A percentile compares a stretch with the other conserved stretches of the same genome.
These are phyloP conservation scores for Mastacembelus armatus DNA, from an alignment of 2,797 vertebrate genomes.

Conservation along the genomic window DNA sequence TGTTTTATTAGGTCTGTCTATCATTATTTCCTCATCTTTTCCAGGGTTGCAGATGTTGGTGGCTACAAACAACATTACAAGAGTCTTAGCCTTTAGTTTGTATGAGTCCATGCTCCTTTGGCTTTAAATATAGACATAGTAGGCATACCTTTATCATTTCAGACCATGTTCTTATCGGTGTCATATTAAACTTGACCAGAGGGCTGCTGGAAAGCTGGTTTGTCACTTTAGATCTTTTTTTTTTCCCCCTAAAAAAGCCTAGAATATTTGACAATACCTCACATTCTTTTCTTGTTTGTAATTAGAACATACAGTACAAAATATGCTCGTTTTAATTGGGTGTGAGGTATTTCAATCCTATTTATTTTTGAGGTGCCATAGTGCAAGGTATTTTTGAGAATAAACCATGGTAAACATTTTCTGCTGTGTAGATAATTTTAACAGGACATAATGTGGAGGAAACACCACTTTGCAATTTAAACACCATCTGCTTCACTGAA, in stretches of 20 bases:
- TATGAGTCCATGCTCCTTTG: constrained; percentile 62
- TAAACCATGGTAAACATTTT: neutral
- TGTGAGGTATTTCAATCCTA: neutral
- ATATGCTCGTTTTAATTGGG: too few species aligned
- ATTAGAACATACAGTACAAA: neutral
- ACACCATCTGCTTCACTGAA: constrained; percentile 1
- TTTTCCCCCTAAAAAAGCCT: neutral
- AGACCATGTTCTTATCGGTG: constrained; percentile 71
- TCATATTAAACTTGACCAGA: constrained; percentile 71
- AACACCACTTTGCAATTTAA: neutral
- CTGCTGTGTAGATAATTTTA: neutral
- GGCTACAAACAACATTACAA: constrained; percentile 54
- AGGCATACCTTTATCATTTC: constrained; percentile 78
- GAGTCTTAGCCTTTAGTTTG: constrained; percentile 67
- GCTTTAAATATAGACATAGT: constrained; percentile 82
- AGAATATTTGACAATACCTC: neutral
- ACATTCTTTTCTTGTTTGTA: neutral
- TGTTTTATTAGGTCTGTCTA: constrained; percentile 72
- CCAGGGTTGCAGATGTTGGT: constrained; percentile 54
- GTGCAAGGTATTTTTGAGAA: neutral
- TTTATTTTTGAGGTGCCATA: neutral
- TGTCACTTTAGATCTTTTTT: constrained; percentile 12
- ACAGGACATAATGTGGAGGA: neutral
- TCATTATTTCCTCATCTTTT: constrained; percentile 74
- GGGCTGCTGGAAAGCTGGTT: constrained; percentile 24